Evolutionary conservation across 2,888 invertebrate genomes (phyloP), one percentile per base, ranked within the genome.

Genomic region (Suillia variegata): DNA sequence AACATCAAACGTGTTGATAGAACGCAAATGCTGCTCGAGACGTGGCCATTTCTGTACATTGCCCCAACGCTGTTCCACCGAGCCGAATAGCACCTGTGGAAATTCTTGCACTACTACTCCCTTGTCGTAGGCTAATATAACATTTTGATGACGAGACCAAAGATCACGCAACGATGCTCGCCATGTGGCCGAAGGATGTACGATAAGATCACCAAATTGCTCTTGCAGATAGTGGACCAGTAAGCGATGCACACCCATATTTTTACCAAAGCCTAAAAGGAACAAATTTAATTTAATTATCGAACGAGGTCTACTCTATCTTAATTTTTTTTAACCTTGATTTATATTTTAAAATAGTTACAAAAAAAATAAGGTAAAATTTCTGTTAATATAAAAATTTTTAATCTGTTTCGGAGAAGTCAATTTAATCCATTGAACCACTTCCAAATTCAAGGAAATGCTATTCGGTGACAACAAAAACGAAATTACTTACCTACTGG

Each of bases 61-160:
- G 1, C 87, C 89, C 90, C 90, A 91, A 64, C 85, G 84, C 64
- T 89, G 89, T 38, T 82, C 83, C 1, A 89, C 84, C 6, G 85
- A 84, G 45, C 83, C 82, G 83, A 88, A 89, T 1, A 89, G 69
- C 10, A 76, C 49, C 33, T 75, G 67, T 0, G 80, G 76, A 63
- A 73, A 79, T 56, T 79, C 76, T 24, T 73, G 68, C 18, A 83
- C 80, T 1, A 84, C 71, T 15, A 67, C 66, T 6, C 70, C 53
- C 24, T 85, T 75, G 62, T 86, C 85, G 64, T 86, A 87, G 5
- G 84, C 83, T 47, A 86, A 74, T 62, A 87, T 85, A 4, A 87
- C 73, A 62, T 85, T 83, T 66, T 81, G 83, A 6, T 83, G 81
- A 1, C 81, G 78, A 3, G 74, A 67, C 85, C 86, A 86, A 58